Conservation (phyloP, 2,888 invertebrate genomes). For the Andrena marginata region DNA sequence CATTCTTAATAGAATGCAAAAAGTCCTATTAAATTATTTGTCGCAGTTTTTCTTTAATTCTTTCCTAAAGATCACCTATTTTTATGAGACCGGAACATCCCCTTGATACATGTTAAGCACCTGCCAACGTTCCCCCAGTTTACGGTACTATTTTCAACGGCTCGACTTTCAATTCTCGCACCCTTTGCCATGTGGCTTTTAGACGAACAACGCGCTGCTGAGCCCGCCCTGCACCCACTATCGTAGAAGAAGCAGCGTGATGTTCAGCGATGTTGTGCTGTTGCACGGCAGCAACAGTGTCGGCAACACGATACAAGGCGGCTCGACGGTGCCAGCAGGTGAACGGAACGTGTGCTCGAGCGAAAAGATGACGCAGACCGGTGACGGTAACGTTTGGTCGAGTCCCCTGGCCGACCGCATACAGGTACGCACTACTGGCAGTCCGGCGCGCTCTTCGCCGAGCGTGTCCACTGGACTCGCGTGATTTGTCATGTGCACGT, state of each 20-base stretch:
- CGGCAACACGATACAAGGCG: slow-evolving; percentile 79
- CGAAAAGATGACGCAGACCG: slow-evolving; percentile 96
- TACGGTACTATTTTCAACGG: background rate
- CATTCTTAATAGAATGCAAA: too few relatives aligned
- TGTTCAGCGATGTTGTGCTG: slow-evolving; percentile 95
- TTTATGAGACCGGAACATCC: too few relatives aligned
- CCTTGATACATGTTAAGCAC: background rate
- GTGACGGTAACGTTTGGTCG: slow-evolving; percentile 90
- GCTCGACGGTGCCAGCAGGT: slow-evolving; percentile 79
- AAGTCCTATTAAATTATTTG: too few relatives aligned
- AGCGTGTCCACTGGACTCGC: background rate
- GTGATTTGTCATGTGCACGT: slow-evolving; percentile 35
- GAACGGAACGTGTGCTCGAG: slow-evolving; percentile 91
- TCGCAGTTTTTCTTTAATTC: too few relatives aligned
- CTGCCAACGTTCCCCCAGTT: background rate
- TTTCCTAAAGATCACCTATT: too few relatives aligned
- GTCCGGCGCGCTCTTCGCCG: background rate
- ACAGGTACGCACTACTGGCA: slow-evolving; percentile 72
- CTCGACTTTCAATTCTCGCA: slow-evolving; percentile 2
- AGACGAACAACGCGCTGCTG: slow-evolving; percentile 86
- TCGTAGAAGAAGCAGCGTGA: slow-evolving; percentile 92
- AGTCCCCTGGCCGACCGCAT: slow-evolving; percentile 79
- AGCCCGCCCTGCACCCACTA: slow-evolving; percentile 90
- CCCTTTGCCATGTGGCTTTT: slow-evolving; percentile 35
- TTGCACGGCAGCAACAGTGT: slow-evolving; percentile 88